Evolutionary conservation across 1,140 invertebrate species (phyloP).

Genomic region (Mercenaria mercenaria): DNA sequence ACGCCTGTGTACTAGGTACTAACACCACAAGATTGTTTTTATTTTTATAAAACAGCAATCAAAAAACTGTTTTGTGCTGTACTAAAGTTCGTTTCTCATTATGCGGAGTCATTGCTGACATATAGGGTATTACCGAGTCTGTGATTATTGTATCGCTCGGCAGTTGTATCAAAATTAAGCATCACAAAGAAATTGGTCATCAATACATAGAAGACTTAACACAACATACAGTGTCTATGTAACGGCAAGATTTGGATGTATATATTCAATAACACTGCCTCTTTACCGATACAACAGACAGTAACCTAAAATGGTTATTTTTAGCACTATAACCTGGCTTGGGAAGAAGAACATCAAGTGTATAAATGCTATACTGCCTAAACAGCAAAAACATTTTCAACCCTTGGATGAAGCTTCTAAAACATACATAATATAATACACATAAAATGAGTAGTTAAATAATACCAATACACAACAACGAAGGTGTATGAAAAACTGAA

Average conservation of each 20-base stretch:
- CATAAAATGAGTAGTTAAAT: slow-evolving; percentile 18
- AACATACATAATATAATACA: background rate
- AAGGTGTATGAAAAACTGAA: slow-evolving; percentile 1
- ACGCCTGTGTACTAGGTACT: too few relatives aligned
- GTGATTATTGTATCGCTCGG: too few relatives aligned
- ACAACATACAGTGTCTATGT: background rate
- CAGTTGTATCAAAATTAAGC: too few relatives aligned
- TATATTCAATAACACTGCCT: background rate
- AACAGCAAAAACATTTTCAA: background rate
- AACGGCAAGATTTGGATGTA: background rate
- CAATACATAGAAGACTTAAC: background rate
- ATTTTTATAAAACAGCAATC: too few relatives aligned
- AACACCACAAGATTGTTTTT: too few relatives aligned
- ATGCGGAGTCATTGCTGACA: too few relatives aligned
- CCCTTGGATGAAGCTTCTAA: background rate
- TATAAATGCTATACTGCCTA: background rate
- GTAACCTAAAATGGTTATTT: slow-evolving; percentile 9
- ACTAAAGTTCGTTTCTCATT: too few relatives aligned
- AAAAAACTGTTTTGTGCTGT: too few relatives aligned
- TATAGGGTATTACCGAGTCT: too few relatives aligned
- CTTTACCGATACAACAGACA: background rate
- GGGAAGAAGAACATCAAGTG: slow-evolving; percentile 9
- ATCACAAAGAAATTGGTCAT: too few relatives aligned
- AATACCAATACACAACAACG: background rate
- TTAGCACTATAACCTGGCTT: slow-evolving; percentile 57